Evolutionary conservation across 2,888 invertebrate species (phyloP), one percentile per base, ranked within the genome.

Genomic region (Argyresthia goedartella): DNA sequence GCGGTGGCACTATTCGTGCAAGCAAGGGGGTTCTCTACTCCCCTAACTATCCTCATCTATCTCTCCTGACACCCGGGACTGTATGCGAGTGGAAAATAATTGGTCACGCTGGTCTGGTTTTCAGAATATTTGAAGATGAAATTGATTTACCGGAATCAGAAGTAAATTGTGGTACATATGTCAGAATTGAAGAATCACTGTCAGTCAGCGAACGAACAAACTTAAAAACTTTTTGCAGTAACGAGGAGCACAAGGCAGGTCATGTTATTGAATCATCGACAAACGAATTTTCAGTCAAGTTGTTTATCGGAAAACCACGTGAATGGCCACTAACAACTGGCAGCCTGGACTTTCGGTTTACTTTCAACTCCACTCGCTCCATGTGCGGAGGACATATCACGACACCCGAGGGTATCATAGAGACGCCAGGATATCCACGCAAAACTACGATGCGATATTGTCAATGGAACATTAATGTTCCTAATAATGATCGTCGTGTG

Each of bases 21-120:
- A 62, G 56, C 49, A 71, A 60, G n/a, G 95, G 95, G 0, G 71
- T 82, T 36, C 76, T 97, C 10, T 76, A 69, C 0, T 92, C 93
- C 8, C 94, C 94, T 0, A 89, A 90, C 56, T 92, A 90, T 65
- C 95, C 95, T 0, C 69, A 76, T 15, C 61, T 80, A 55, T 66
- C 74, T 16, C 60, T 75, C 33, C 89, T 91, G 56, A 86, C 87
- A 1, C 71, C 71, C 45, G 89, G 90, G 55, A 67, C 88, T 6
- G 81, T 91, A 25, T 97, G 97, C 70, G 86, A 88, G 49, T 97
- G 95, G 93, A 85, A 84, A 54, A 84, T 97, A 16, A 77, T 88
- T 55, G 89, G 89, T 7, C 47, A 60, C 6, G 59, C 66, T 3
- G 60, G 64, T 46, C 63, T 64, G 52, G 59, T 69, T 13, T 71